A percentile compares a stretch with the other conserved stretches of the same genome.
phyloP scores from a whole-genome alignment of 2,113 vertebrate species.

The Zootoca vivipara region DNA sequence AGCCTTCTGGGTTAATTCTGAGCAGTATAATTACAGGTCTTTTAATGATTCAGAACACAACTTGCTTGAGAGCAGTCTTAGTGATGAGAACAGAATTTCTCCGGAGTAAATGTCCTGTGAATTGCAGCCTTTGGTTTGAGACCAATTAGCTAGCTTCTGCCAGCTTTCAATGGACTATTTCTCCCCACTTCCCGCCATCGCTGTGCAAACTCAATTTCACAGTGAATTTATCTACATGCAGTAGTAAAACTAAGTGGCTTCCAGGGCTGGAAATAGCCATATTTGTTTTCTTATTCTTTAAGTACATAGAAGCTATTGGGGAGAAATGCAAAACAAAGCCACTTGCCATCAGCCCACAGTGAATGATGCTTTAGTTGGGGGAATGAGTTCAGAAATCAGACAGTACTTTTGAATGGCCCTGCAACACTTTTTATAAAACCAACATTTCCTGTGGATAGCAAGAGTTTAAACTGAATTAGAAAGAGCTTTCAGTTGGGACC shows the following conservation, averaged over 20 bases:
- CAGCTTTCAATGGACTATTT: conserved; percentile 32
- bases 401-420: background rate
- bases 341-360: background rate
- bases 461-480: background rate
- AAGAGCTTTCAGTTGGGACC: background rate
- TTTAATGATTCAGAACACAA: conserved; percentile 56
- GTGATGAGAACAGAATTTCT: background rate
- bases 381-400: background rate
- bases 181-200: conserved; percentile 16
- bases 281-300: conserved; percentile 36
- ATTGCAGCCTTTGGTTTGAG: conserved; percentile 49
- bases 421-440: fast-evolving
- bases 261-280: background rate
- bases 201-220: background rate
- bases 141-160: conserved; percentile 65
- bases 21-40: conserved; percentile 73
- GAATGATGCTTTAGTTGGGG: too few relatives aligned
- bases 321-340: background rate
- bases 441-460: background rate
- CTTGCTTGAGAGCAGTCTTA: background rate
- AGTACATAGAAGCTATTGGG: background rate
- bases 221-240: conserved; percentile 41
- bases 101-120: background rate
- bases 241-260: conserved; percentile 57
- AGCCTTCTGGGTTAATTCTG: conserved; percentile 64